A percentile compares a stretch with the other conserved stretches of the same genome.
Evolutionary conservation across 1,140 invertebrate genomes (phyloP).

Genomic region (Cotesia typhae): DNA sequence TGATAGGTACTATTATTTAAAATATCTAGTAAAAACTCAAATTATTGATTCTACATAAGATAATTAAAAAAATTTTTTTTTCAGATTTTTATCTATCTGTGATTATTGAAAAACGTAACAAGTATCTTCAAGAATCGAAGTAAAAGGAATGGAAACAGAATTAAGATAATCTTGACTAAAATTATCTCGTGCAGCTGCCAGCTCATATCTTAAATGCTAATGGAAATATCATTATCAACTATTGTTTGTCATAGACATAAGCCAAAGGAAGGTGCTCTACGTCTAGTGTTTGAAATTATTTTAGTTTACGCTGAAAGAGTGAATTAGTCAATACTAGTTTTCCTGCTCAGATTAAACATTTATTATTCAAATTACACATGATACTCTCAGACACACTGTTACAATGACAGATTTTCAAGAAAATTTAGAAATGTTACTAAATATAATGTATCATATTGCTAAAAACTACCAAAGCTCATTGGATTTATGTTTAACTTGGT

Average conservation of each 20-base stretch:
- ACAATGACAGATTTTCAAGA: slow-evolving; percentile 99
- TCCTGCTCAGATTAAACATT: slow-evolving; percentile 93
- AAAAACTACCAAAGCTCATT: slow-evolving; percentile 98
- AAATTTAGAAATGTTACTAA: slow-evolving; percentile 97
- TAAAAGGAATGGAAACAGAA: slow-evolving; percentile 82
- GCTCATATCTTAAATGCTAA: slow-evolving; percentile 97
- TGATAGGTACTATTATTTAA: slow-evolving; percentile 61
- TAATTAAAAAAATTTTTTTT: slow-evolving; percentile 70
- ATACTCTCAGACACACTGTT: slow-evolving; percentile 97
- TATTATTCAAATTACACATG: slow-evolving; percentile 98
- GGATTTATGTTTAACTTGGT: slow-evolving; percentile 93
- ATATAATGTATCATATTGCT: slow-evolving; percentile 97
- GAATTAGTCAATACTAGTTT: slow-evolving; percentile 92
- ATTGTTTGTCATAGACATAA: slow-evolving; percentile 84
- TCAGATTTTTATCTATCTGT: slow-evolving; percentile 81
- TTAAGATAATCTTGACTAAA: slow-evolving; percentile 71
- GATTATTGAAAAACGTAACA: slow-evolving; percentile 79
- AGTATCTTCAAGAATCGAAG: slow-evolving; percentile 78
- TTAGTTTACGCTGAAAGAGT: slow-evolving; percentile 91
- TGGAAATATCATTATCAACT: slow-evolving; percentile 94
- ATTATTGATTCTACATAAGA: too few relatives aligned
- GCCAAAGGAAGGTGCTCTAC: slow-evolving; percentile 93
- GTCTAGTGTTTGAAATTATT: slow-evolving; percentile 92
- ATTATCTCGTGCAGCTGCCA: slow-evolving; percentile 83
- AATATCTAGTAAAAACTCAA: too few relatives aligned